Percentiles rank a stretch among this genome's conserved stretches.
Evolutionary conservation across 2,888 invertebrate genomes (phyloP).

Genomic region (Polyommatus iphigenia): DNA sequence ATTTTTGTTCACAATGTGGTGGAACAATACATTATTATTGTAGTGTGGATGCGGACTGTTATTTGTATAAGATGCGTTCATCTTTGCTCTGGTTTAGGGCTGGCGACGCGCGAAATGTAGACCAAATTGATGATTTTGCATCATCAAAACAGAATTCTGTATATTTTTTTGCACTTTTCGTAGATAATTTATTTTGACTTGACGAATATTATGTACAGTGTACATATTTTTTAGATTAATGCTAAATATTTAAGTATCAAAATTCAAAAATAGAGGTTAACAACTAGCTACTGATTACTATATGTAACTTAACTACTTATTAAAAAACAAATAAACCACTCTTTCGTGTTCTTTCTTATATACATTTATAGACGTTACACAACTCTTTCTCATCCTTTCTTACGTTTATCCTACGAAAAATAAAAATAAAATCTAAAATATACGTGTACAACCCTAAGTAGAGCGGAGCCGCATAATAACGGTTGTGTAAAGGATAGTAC

Average conservation of each 20-base stretch:
- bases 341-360: too few relatives aligned
- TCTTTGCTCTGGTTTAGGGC: slow-evolving; percentile 37
- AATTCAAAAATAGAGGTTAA: too few relatives aligned
- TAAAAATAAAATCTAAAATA: neutral
- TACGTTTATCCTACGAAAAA: too few relatives aligned
- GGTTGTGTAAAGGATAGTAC: slow-evolving; percentile 40
- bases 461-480: slow-evolving; percentile 36
- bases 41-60: slow-evolving; percentile 46
- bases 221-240: too few relatives aligned
- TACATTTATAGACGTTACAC: too few relatives aligned
- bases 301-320: too few relatives aligned
- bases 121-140: slow-evolving; percentile 7
- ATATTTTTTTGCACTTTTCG: neutral
- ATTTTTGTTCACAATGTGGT: slow-evolving; percentile 47
- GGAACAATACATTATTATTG: slow-evolving; percentile 60
- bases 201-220: too few relatives aligned
- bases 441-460: slow-evolving; percentile 35
- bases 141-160: neutral
- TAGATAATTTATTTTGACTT: neutral
- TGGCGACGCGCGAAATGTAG: slow-evolving; percentile 29
- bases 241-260: too few relatives aligned
- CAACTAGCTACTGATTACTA: too few relatives aligned
- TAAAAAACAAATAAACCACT: too few relatives aligned
- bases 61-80: slow-evolving; percentile 46
- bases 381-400: too few relatives aligned